Percentiles rank a stretch among this genome's conserved stretches.
phyloP scores from a whole-genome alignment of 2,888 invertebrate genomes.

The Apantesis nais region DNA sequence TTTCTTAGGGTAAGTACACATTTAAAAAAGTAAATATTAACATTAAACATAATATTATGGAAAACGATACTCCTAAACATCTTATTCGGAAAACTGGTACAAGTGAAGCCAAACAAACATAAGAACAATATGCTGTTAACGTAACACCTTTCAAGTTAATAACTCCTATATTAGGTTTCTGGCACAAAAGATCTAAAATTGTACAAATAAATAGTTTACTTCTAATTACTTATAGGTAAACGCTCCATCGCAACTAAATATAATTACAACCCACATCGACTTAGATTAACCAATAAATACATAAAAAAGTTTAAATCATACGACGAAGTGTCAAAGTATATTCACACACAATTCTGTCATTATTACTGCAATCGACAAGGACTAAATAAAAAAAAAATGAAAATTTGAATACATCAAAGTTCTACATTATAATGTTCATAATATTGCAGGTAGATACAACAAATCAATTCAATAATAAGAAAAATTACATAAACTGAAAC shows the following conservation, averaged over 20 bases:
- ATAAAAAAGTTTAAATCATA: neutral
- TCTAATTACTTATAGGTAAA: neutral
- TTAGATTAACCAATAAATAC: neutral
- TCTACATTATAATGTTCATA: neutral
- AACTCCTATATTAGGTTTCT: conserved; percentile 36
- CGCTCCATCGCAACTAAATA: neutral
- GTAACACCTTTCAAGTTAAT: conserved; percentile 39
- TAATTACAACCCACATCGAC: neutral
- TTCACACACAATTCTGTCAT: neutral
- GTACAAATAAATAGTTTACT: no score
- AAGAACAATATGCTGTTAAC: conserved; percentile 47
- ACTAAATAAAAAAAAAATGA: neutral
- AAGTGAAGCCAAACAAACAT: conserved; percentile 62
- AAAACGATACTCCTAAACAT: conserved; percentile 56
- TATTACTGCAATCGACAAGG: neutral
- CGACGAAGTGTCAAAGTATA: neutral
- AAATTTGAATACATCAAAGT: no score
- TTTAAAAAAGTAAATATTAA: neutral
- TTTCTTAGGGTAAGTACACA: no score
- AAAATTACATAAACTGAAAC: neutral
- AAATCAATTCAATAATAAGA: neutral
- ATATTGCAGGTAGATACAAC: neutral
- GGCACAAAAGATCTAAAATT: conserved; percentile 2
- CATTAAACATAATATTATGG: conserved; percentile 8
- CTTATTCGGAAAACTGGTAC: conserved; percentile 58